Percentiles rank a stretch among this genome's conserved stretches.
Conservation (phyloP, 2,113 vertebrate genomes). For the Nyctibius bracteatus region DNA sequence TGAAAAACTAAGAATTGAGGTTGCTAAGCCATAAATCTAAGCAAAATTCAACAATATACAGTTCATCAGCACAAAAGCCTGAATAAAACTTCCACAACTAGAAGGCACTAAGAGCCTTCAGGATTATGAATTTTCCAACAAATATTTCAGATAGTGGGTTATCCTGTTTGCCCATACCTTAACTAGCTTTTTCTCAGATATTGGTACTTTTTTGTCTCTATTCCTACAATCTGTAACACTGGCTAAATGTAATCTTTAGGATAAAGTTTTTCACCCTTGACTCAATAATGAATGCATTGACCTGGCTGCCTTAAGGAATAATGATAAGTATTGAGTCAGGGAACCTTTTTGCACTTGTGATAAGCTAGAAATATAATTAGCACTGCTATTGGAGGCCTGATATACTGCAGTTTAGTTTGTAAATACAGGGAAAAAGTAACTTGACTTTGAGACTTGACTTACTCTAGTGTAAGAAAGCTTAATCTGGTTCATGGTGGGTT, state of each 20-base stretch:
- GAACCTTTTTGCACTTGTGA: background rate
- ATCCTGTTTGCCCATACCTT: background rate
- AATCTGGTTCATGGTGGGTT: background rate
- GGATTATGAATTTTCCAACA: background rate
- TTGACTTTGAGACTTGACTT: background rate
- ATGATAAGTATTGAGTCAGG: background rate
- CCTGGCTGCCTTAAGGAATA: background rate
- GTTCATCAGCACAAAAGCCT: background rate
- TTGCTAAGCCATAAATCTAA: background rate
- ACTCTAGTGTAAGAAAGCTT: background rate
- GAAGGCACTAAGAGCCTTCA: background rate
- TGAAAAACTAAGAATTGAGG: background rate
- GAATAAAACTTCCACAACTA: background rate
- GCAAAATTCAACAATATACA: background rate
- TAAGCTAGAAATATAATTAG: background rate
- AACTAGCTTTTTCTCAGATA: background rate
- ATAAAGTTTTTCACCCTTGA: constrained; percentile 17
- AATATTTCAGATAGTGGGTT: background rate
- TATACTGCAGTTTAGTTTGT: background rate
- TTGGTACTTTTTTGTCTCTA: background rate
- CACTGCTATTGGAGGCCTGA: background rate
- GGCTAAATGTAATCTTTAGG: background rate
- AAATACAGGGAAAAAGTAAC: background rate
- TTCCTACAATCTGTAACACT: background rate
- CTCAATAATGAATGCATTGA: background rate